Base-by-base conservation (phyloP, 1,140 invertebrate genomes). In the Lithobius niger region DNA sequence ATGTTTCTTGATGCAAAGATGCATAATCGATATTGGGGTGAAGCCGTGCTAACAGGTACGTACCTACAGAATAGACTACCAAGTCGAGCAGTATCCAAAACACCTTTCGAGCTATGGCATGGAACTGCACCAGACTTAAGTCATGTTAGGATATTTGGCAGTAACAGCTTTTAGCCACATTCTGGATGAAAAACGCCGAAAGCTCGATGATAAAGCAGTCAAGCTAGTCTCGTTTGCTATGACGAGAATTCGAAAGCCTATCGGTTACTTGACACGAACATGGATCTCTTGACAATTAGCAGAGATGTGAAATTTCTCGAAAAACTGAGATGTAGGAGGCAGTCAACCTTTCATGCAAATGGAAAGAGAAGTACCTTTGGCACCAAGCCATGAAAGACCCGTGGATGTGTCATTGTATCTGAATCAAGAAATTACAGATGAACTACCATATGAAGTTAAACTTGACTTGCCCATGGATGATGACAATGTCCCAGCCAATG, bases 21-120 rank as follows among this genome's bases (percentile, higher is more conserved):
- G 21, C 60, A 64, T 19, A 61, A 68, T 36, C 22, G 53, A 3
- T 62, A 71, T 43, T 77, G 71, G 74, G 69, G 66, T 1, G 73
- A 77, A 65, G 72, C 73, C 6, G 59, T 62, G 53, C 45, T 51
- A 55, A 65, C 66, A 40, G 66, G 65, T 3, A 57, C 52, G 40
- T 66, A 67, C 54, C 67, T 74, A 65, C 69, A 70, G 57, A 76
- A 75, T 65, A 57, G 65, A 49, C 65, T 65, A 27, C 58, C 70
- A 54, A n/a, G n/a, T 69, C 63, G 49, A 68, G 60, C 59, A 56
- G 59, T 62, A 60, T 70, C 62, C n/a, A 25, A 15, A 59, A 75
- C 73, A 56, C 65, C 68, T 22, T 57, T 62, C 56, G 65, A 73
- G 62, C 56, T 66, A 54, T 75, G 74, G 68, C 60, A 58, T 61